A percentile compares a stretch with the other conserved stretches of the same genome.
phyloP scores from a whole-genome alignment of 2,888 invertebrate species.

The Dendrolimus houi region DNA sequence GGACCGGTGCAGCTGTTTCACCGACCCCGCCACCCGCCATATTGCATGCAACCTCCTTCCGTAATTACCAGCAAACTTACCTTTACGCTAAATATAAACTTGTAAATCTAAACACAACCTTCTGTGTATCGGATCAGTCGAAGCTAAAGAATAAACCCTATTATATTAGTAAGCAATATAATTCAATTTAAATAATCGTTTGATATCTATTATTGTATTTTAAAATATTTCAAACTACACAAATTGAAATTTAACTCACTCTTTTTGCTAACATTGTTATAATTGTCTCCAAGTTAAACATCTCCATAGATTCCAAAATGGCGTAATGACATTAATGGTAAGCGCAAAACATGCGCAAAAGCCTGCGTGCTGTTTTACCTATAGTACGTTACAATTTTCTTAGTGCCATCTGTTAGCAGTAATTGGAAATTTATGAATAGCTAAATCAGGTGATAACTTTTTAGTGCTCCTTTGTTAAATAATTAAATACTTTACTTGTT shows the following conservation, averaged over 20 bases:
- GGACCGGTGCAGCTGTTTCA: conserved; percentile 51
- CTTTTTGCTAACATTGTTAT: no score
- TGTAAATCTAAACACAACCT: neutral
- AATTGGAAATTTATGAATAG: no score
- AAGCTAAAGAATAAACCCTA: no score
- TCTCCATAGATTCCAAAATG: neutral
- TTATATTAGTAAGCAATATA: no score
- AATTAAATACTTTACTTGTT: no score
- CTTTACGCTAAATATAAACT: neutral
- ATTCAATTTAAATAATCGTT: no score
- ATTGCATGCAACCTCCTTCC: conserved; percentile 35
- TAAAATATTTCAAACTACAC: no score
- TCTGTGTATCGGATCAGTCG: neutral
- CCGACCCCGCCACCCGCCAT: conserved; percentile 52
- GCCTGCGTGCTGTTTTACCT: neutral
- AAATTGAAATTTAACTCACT: no score
- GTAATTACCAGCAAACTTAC: neutral
- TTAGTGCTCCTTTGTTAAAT: no score
- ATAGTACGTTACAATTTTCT: neutral
- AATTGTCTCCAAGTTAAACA: no score
- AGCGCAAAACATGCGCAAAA: neutral
- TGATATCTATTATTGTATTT: no score
- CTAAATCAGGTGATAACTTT: no score
- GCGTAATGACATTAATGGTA: neutral
- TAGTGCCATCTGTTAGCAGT: neutral